Conservation (phyloP, 2,113 vertebrate genomes). For the Octodon degus region DNA sequence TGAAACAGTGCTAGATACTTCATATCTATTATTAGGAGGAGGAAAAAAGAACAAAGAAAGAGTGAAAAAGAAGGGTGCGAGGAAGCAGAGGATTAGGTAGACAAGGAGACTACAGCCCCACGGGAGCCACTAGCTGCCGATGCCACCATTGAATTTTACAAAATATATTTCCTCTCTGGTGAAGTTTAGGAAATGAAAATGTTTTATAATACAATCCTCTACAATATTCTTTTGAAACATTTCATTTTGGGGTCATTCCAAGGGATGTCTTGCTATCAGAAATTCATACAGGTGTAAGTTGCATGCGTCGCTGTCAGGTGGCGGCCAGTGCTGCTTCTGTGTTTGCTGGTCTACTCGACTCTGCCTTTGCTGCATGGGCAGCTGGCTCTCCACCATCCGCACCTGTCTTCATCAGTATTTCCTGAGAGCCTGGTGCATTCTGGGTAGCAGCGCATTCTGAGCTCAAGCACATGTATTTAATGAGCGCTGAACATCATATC, state of each 20-base stretch:
- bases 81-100: not conserved
- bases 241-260: not conserved
- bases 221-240: not conserved
- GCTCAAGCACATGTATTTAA: not conserved
- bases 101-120: fast-evolving
- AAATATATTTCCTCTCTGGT: not conserved
- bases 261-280: not conserved
- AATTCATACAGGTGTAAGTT: not conserved
- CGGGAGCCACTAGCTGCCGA: not conserved
- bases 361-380: not conserved
- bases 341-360: not conserved
- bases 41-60: not conserved
- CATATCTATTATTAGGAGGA: not conserved
- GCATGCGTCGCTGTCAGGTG: not conserved
- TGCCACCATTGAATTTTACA: not conserved
- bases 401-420: not conserved
- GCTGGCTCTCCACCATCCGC: not conserved
- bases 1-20: not conserved
- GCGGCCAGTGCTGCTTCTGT: not conserved
- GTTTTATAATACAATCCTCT: not conserved
- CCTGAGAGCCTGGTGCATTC: not conserved
- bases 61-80: not conserved
- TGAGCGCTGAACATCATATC: not conserved
- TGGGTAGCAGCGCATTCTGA: not conserved
- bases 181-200: not conserved